phyloP scores from a whole-genome alignment of 2,797 vertebrate genomes.

The Microchirus variegatus region DNA sequence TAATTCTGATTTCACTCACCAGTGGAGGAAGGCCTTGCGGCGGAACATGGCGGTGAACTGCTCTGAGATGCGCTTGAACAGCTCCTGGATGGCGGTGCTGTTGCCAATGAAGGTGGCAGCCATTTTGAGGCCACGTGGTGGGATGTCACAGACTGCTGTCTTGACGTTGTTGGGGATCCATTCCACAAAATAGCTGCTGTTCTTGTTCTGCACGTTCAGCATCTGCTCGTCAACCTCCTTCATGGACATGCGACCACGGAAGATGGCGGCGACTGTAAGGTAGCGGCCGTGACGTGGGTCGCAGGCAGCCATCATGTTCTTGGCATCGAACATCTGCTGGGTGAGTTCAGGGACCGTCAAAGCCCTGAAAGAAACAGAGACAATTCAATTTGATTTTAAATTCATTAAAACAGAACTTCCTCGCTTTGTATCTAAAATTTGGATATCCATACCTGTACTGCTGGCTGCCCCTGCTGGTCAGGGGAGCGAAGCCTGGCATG shows the following conservation, averaged over 20 bases:
- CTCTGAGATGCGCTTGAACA: slow-evolving; percentile 93
- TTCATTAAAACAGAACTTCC: background rate
- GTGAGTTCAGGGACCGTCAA: slow-evolving; percentile 74
- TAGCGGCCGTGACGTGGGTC: slow-evolving; percentile 74
- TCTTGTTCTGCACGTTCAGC: slow-evolving; percentile 81
- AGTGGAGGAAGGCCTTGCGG: slow-evolving; percentile 84
- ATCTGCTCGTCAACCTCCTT: slow-evolving; percentile 75
- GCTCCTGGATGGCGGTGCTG: slow-evolving; percentile 95
- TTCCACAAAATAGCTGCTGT: slow-evolving; percentile 84
- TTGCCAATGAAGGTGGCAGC: slow-evolving; percentile 92
- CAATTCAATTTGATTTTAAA: background rate
- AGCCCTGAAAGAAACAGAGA: slow-evolving; percentile 31
- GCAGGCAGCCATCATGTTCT: slow-evolving; percentile 77
- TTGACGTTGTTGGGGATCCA: slow-evolving; percentile 88
- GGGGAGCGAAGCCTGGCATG: slow-evolving; percentile 87
- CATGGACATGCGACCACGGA: slow-evolving; percentile 88
- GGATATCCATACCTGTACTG: too few relatives aligned
- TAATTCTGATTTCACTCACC: slow-evolving; percentile 61
- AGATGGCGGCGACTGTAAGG: slow-evolving; percentile 89
- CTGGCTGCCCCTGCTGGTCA: slow-evolving; percentile 86
- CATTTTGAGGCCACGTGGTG: slow-evolving; percentile 91
- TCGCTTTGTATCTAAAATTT: too few relatives aligned
- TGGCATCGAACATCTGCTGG: slow-evolving; percentile 75
- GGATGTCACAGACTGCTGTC: slow-evolving; percentile 93
- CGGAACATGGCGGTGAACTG: slow-evolving; percentile 86